Conservation (phyloP, 2,888 invertebrate species). For the Caenorhabditis virilis region DNA sequence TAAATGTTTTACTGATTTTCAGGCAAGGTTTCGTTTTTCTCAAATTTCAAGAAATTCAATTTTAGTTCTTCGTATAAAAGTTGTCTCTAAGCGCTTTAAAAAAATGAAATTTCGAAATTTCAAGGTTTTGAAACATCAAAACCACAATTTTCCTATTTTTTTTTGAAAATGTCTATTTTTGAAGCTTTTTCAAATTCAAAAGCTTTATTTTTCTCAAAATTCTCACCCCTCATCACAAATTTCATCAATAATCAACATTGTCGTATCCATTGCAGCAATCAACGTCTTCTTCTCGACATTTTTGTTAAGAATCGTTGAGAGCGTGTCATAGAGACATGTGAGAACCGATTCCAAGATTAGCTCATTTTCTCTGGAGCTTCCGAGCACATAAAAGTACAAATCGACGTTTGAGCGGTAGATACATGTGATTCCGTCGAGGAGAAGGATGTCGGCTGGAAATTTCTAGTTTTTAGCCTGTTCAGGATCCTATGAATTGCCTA, state of each 20-base stretch:
- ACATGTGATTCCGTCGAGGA: conserved; percentile 95
- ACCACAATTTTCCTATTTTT: too few species aligned
- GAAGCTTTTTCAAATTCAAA: too few species aligned
- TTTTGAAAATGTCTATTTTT: too few species aligned
- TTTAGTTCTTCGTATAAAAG: too few species aligned
- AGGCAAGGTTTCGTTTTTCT: too few species aligned
- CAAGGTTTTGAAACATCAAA: too few species aligned
- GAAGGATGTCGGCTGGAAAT: conserved; percentile 84
- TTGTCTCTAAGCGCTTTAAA: too few species aligned
- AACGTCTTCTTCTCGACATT: conserved; percentile 92
- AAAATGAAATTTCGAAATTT: too few species aligned
- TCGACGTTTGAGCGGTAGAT: conserved; percentile 98
- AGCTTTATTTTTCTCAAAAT: too few species aligned
- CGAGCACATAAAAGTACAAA: conserved; percentile 95
- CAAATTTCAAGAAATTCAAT: too few species aligned
- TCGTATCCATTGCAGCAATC: conserved; percentile 89
- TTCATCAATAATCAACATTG: conserved; percentile 95
- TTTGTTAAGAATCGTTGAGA: conserved; percentile 81
- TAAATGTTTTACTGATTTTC: too few species aligned
- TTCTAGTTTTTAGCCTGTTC: neutral
- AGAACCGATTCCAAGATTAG: conserved; percentile 89
- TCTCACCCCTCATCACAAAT: conserved; percentile 94
- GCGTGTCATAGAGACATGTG: conserved; percentile 91
- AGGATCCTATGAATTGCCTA: conserved; percentile 55
- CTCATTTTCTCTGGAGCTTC: conserved; percentile 95